These are phyloP conservation scores for Cephonodes hylas DNA, from an alignment of 2,888 invertebrate species.

Conservation along the genomic window DNA sequence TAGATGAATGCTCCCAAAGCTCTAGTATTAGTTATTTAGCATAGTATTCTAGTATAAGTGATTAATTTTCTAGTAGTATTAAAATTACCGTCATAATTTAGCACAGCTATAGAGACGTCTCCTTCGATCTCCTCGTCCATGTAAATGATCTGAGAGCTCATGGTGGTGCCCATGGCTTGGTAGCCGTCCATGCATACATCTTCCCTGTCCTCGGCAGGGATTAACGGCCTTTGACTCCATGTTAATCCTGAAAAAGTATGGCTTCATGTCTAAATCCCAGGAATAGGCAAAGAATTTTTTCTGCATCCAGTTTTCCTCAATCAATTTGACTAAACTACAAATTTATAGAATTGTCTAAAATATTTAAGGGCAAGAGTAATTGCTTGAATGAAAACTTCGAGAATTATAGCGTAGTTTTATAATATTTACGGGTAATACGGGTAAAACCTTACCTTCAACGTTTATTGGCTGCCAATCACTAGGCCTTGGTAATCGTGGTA, in stretches of 20 bases:
- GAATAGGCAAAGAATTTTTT: not conserved
- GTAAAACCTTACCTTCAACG: constrained; percentile 49
- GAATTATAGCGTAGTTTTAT: too few species aligned
- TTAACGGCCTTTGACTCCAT: constrained; percentile 57
- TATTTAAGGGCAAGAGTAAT: too few species aligned
- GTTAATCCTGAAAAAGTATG: constrained; percentile 33
- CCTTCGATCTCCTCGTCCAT: constrained; percentile 73
- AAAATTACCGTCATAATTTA: constrained; percentile 67
- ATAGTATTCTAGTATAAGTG: too few species aligned
- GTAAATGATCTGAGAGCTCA: constrained; percentile 80
- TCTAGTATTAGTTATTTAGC: too few species aligned
- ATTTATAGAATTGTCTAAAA: too few species aligned
- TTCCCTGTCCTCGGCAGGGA: constrained; percentile 53
- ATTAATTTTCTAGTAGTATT: too few species aligned
- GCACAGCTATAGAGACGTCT: constrained; percentile 62
- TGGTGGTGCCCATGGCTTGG: constrained; percentile 76
- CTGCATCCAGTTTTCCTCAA: too few species aligned
- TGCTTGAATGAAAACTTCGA: too few species aligned
- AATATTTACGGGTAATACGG: not conserved
- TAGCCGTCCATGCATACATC: constrained; percentile 65
- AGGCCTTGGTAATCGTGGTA: constrained; percentile 59
- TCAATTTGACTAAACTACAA: too few species aligned
- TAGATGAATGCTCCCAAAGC: too few species aligned
- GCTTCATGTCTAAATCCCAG: not conserved
- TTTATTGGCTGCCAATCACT: constrained; percentile 41